phyloP scores from a whole-genome alignment of 2,113 vertebrate species.

The Vulpes vulpes region DNA sequence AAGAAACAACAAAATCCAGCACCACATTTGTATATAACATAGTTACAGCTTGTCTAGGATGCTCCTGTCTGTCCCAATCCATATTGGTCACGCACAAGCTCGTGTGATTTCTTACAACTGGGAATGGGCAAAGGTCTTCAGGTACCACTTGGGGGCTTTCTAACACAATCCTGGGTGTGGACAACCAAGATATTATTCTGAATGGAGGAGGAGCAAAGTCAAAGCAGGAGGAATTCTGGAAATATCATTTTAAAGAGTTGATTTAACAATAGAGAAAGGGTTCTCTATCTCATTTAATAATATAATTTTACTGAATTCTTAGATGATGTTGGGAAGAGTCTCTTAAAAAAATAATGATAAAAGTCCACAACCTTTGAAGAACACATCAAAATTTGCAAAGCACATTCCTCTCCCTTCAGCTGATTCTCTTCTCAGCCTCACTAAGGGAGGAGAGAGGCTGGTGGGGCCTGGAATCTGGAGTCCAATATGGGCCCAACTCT shows the following conservation, averaged over 20 bases:
- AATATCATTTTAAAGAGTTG: not conserved
- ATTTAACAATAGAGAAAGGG: not conserved
- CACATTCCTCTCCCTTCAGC: not conserved
- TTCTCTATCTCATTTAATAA: not conserved
- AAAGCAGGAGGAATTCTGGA: not conserved
- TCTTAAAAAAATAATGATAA: not conserved
- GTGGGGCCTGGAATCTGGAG: not conserved
- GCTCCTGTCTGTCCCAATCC: not conserved
- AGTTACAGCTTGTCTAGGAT: not conserved
- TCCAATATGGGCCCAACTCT: not conserved
- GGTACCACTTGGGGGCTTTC: not conserved
- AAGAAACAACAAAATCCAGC: not conserved
- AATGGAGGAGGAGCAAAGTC: not conserved
- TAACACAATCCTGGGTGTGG: not conserved
- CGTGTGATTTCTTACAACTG: not conserved
- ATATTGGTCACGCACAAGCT: fast-evolving
- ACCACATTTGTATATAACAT: not conserved
- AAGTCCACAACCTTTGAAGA: not conserved
- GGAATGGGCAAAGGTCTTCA: not conserved
- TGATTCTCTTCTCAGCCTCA: not conserved
- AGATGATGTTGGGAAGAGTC: not conserved
- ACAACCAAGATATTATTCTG: not conserved
- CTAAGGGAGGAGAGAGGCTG: not conserved
- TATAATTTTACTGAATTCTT: not conserved
- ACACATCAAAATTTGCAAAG: not conserved